Conservation (phyloP, 1,140 invertebrate species). For the Alviniconcha marisindica region DNA sequence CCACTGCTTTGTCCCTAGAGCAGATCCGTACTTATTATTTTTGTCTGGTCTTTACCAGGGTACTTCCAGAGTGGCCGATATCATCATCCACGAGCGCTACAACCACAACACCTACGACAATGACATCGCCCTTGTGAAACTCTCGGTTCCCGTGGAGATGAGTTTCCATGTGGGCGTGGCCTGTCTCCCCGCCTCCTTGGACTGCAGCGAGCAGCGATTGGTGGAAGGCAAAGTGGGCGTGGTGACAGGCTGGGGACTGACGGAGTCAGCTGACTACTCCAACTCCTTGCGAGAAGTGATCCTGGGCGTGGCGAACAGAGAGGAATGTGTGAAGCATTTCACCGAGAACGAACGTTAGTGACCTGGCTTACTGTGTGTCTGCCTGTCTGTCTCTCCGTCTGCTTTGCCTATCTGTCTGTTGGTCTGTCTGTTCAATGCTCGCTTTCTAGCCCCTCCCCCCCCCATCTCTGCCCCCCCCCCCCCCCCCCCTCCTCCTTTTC, state of each 20-base stretch:
- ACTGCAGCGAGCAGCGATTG: neutral
- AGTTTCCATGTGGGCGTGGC: conserved; percentile 5
- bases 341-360: too few relatives aligned
- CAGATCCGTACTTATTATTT: too few relatives aligned
- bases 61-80: neutral
- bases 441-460: too few relatives aligned
- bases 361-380: too few relatives aligned
- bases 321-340: neutral
- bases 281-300: neutral
- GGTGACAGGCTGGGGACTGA: conserved; percentile 13
- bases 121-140: conserved; percentile 7
- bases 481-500: too few relatives aligned
- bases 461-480: too few relatives aligned
- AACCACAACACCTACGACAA: neutral
- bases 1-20: too few relatives aligned
- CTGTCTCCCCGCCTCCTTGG: neutral
- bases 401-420: too few relatives aligned
- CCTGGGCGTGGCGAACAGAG: neutral
- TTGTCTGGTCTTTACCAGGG: too few relatives aligned
- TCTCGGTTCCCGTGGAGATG: neutral
- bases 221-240: neutral
- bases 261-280: neutral
- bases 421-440: too few relatives aligned
- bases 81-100: neutral
- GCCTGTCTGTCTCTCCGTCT: too few relatives aligned